These are phyloP conservation scores for Phrynosoma blainvillii DNA, from an alignment of 2,113 vertebrate genomes.

Conservation along the genomic window DNA sequence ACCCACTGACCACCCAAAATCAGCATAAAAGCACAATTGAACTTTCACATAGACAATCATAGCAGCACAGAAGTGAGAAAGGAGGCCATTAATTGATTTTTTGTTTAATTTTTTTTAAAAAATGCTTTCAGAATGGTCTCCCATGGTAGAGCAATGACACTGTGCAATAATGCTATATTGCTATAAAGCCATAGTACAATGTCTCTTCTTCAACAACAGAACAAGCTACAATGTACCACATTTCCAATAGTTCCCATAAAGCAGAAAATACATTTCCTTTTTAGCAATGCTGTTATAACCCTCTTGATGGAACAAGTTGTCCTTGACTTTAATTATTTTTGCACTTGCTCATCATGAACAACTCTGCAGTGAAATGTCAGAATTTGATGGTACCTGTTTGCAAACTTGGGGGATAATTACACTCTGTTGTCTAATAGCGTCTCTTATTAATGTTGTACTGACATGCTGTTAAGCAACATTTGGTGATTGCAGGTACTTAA, in stretches of 20 bases:
- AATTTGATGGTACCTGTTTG: constrained; percentile 66
- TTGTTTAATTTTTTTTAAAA: not conserved
- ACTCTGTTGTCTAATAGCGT: constrained; percentile 65
- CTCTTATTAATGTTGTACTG: constrained; percentile 68
- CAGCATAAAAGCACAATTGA: too few species aligned
- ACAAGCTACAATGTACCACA: constrained; percentile 5
- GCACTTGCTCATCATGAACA: constrained; percentile 24
- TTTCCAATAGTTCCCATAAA: constrained; percentile 28
- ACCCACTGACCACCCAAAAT: too few species aligned
- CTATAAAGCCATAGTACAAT: not conserved
- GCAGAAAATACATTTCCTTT: constrained; percentile 23
- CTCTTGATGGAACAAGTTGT: constrained; percentile 19
- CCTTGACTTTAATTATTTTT: constrained; percentile 31
- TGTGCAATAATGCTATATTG: not conserved
- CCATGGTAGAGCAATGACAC: not conserved
- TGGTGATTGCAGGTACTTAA: constrained; percentile 62
- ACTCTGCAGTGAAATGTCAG: constrained; percentile 14
- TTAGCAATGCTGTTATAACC: constrained; percentile 31
- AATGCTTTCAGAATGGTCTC: not conserved
- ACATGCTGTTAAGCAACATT: constrained; percentile 59
- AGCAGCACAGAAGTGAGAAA: too few species aligned
- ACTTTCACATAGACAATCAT: too few species aligned
- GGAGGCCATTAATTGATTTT: too few species aligned
- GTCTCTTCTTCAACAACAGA: not conserved
- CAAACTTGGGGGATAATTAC: constrained; percentile 71